Conservation (phyloP, 2,888 invertebrate genomes). For the Argyresthia albistria region DNA sequence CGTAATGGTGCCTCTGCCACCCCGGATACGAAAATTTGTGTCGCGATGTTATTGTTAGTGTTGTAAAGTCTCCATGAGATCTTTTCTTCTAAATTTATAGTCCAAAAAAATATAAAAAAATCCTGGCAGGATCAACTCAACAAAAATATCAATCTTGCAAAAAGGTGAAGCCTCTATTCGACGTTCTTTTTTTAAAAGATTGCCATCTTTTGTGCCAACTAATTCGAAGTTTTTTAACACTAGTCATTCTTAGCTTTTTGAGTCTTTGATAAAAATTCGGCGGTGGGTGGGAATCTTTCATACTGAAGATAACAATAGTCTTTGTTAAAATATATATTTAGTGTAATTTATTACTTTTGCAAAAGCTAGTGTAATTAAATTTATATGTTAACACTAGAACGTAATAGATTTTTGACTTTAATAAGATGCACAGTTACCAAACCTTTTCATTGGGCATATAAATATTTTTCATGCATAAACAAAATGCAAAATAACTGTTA, state of each 20-base stretch:
- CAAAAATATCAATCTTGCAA: constrained; percentile 54
- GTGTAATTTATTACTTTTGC: background rate
- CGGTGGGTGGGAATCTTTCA: constrained; percentile 48
- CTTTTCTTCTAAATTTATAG: background rate
- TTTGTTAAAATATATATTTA: background rate
- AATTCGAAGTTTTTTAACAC: constrained; percentile 34
- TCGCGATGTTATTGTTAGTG: background rate
- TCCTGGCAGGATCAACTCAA: constrained; percentile 24
- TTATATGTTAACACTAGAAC: background rate
- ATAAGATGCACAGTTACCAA: too few species aligned
- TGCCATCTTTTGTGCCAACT: constrained; percentile 66
- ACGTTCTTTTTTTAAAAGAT: constrained; percentile 47
- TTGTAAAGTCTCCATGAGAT: constrained; percentile 10
- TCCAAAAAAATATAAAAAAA: background rate
- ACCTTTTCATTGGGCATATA: too few species aligned
- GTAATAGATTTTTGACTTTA: too few species aligned
- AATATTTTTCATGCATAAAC: too few species aligned
- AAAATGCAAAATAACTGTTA: too few species aligned
- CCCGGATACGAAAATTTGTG: too few species aligned
- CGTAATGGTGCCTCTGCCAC: too few species aligned
- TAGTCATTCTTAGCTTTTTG: constrained; percentile 11
- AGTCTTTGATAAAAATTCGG: constrained; percentile 23
- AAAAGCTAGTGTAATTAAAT: background rate
- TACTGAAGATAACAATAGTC: constrained; percentile 13
- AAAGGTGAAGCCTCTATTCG: constrained; percentile 49